Evolutionary conservation across 2,888 invertebrate species (phyloP).

Genomic region (Eilema griseolum): DNA sequence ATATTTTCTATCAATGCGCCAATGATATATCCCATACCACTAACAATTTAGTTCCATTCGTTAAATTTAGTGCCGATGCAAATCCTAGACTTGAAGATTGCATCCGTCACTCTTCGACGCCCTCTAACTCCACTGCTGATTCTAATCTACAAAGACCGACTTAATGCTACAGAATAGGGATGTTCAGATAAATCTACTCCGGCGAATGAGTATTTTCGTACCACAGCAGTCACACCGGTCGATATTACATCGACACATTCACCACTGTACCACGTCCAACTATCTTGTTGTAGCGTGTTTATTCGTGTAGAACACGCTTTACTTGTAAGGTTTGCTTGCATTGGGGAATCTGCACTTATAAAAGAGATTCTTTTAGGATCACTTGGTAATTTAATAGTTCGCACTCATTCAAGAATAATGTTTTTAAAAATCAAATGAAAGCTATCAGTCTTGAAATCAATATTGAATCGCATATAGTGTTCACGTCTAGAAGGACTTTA

Average conservation of each 20-base stretch:
- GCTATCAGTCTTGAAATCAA: too few relatives aligned
- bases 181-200: slow-evolving; percentile 12
- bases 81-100: background rate
- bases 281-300: slow-evolving; percentile 18
- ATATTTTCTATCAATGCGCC: background rate
- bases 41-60: too few relatives aligned
- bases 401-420: too few relatives aligned
- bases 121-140: background rate
- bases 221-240: slow-evolving; percentile 19
- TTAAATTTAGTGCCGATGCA: background rate
- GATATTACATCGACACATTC: slow-evolving; percentile 24
- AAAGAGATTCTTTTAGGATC: background rate
- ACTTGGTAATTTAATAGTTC: background rate
- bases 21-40: background rate
- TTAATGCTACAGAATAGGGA: slow-evolving; percentile 10
- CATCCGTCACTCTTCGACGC: background rate
- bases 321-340: background rate
- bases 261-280: slow-evolving; percentile 9
- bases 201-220: slow-evolving; percentile 20
- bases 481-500: too few relatives aligned
- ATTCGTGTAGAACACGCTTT: background rate
- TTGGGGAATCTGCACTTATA: background rate
- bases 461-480: too few relatives aligned
- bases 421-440: too few relatives aligned
- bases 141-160: slow-evolving; percentile 7